Evolutionary conservation across 2,797 vertebrate species (phyloP).

Genomic region (Mormyrus hasselquistii): DNA sequence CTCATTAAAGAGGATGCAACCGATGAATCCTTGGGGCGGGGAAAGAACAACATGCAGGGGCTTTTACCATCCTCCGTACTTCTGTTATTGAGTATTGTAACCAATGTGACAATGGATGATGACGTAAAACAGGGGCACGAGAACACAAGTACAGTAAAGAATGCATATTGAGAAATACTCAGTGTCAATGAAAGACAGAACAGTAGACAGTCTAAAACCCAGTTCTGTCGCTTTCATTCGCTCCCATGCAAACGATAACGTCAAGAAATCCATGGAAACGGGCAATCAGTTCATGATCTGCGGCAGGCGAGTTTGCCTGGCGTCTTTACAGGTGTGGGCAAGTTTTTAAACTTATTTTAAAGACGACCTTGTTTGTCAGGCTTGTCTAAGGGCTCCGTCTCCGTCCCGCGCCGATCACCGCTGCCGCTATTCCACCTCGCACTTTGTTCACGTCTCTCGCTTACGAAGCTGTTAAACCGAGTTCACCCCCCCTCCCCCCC

Average conservation of each 20-base stretch:
- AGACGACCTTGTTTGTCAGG: neutral
- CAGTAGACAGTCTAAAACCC: neutral
- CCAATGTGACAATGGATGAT: neutral
- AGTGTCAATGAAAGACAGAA: neutral
- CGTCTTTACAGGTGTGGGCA: neutral
- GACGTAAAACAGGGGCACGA: neutral
- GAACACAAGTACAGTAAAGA: neutral
- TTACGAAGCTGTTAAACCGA: constrained; percentile 11
- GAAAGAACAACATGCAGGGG: neutral
- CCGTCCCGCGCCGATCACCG: neutral
- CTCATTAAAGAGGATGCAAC: neutral
- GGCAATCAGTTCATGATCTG: neutral
- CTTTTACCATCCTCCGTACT: neutral
- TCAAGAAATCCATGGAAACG: neutral
- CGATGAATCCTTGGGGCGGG: neutral
- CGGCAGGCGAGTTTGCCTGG: neutral
- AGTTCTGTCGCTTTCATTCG: neutral
- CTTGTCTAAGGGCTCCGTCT: neutral
- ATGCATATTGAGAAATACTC: neutral
- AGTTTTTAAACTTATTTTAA: neutral
- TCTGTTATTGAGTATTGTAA: neutral
- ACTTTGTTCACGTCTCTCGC: neutral
- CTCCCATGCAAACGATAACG: neutral
- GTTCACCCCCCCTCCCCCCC: neutral
- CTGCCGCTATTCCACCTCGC: neutral